phyloP scores from a whole-genome alignment of 64 coral and sea anemone species.

The Actinia tenebrosa region DNA sequence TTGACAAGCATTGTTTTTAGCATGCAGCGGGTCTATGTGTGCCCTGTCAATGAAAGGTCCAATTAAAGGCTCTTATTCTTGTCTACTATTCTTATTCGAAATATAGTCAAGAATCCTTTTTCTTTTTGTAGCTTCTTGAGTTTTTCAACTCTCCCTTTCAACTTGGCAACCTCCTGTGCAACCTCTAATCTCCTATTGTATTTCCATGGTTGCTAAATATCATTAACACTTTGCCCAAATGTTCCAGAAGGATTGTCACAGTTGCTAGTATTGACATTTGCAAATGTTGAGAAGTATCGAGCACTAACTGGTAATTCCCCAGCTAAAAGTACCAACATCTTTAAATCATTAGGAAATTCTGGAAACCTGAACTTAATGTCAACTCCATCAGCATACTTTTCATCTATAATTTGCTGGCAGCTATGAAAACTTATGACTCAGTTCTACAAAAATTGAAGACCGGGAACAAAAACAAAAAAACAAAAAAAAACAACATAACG shows the following conservation, averaged over 20 bases:
- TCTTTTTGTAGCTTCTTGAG: conserved; percentile 23
- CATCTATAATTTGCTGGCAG: too few relatives aligned
- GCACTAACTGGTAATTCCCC: conserved; percentile 38
- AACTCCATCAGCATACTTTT: background rate
- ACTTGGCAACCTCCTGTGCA: conserved; percentile 39
- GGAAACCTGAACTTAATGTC: conserved; percentile 44
- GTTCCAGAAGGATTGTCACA: conserved; percentile 19
- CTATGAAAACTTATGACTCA: too few relatives aligned
- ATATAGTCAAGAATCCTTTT: conserved; percentile 43
- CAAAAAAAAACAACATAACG: too few relatives aligned
- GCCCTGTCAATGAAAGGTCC: conserved; percentile 56
- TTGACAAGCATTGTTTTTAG: conserved; percentile 63
- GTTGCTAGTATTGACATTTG: conserved; percentile 28
- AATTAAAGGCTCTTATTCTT: conserved; percentile 67
- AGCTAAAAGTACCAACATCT: conserved; percentile 50
- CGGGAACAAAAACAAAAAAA: too few relatives aligned
- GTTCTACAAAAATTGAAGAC: too few relatives aligned
- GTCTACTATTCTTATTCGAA: conserved; percentile 25
- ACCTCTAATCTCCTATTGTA: conserved; percentile 40
- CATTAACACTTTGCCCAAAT: conserved; percentile 25
- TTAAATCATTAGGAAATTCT: conserved; percentile 57
- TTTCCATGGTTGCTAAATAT: conserved; percentile 22
- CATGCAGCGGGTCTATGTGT: conserved; percentile 47
- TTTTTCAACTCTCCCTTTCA: conserved; percentile 40
- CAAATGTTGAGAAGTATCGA: conserved; percentile 58